Evolutionary conservation across 1,140 invertebrate genomes (phyloP).

Genomic region (Anoplolepis gracilipes): DNA sequence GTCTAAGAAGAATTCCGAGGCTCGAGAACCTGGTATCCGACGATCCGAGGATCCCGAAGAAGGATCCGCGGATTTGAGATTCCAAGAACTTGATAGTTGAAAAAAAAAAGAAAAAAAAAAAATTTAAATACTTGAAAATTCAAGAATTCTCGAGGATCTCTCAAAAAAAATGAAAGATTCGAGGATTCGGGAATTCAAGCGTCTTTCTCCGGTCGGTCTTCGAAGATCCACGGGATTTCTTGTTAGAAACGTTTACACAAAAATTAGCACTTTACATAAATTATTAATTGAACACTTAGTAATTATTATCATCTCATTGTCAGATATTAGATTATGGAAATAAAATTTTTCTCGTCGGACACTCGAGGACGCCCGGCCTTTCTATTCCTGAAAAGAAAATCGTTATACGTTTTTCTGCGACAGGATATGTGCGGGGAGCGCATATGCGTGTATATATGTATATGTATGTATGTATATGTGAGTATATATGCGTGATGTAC

Average conservation of each 20-base stretch:
- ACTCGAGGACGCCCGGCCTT: constrained; percentile 19
- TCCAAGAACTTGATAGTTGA: not conserved
- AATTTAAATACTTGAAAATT: not conserved
- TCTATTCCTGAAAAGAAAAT: constrained; percentile 56
- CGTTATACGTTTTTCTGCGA: constrained; percentile 37
- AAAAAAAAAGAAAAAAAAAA: too few species aligned
- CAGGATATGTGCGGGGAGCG: constrained; percentile 8
- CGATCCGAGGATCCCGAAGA: not conserved
- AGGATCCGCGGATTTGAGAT: constrained; percentile 3
- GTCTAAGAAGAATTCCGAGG: constrained; percentile 12
- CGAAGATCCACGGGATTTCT: constrained; percentile 8
- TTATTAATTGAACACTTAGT: not conserved
- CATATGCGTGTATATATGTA: not conserved
- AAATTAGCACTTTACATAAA: not conserved
- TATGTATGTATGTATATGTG: not conserved
- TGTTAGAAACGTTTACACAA: not conserved
- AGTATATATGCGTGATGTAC: not conserved
- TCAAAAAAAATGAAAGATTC: not conserved
- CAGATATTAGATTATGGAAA: not conserved
- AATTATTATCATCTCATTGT: constrained; percentile 15
- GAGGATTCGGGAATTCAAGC: constrained; percentile 6
- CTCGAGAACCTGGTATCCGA: constrained; percentile 33
- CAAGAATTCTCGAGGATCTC: not conserved
- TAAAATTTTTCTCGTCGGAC: not conserved
- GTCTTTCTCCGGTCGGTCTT: not conserved